phyloP scores from a whole-genome alignment of 1,140 invertebrate genomes.

The Trinorchestia longiramus region DNA sequence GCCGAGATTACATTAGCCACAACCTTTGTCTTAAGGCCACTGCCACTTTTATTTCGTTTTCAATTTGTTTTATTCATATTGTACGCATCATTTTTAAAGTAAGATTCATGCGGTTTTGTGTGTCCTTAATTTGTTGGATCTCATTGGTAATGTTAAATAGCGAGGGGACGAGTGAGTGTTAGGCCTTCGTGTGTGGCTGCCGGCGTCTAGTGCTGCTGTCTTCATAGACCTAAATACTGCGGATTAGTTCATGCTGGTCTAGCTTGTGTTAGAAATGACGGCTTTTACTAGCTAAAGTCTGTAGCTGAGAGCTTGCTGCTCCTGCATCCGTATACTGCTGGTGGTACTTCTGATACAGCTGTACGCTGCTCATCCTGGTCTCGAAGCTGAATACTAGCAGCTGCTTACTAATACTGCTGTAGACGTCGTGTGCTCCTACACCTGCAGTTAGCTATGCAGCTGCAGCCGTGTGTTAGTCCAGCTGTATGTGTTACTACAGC shows the following conservation, averaged over 20 bases:
- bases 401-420: background rate
- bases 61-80: background rate
- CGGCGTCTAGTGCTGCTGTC: background rate
- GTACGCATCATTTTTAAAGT: background rate
- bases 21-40: background rate
- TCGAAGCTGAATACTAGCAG: background rate
- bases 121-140: constrained; percentile 43
- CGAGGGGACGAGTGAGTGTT: background rate
- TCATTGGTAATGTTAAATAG: constrained; percentile 46
- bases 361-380: background rate
- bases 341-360: background rate
- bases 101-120: constrained; percentile 2
- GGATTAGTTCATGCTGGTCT: background rate
- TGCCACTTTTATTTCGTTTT: background rate
- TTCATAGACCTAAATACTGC: background rate
- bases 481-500: background rate
- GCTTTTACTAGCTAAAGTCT: background rate
- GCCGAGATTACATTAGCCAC: background rate
- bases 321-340: background rate
- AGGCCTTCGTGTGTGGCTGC: background rate
- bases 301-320: background rate
- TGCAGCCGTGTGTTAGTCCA: background rate
- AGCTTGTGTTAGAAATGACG: background rate
- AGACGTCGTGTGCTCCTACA: background rate
- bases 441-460: background rate